Conservation (phyloP, 2,113 vertebrate genomes). For the Empidonax traillii region DNA sequence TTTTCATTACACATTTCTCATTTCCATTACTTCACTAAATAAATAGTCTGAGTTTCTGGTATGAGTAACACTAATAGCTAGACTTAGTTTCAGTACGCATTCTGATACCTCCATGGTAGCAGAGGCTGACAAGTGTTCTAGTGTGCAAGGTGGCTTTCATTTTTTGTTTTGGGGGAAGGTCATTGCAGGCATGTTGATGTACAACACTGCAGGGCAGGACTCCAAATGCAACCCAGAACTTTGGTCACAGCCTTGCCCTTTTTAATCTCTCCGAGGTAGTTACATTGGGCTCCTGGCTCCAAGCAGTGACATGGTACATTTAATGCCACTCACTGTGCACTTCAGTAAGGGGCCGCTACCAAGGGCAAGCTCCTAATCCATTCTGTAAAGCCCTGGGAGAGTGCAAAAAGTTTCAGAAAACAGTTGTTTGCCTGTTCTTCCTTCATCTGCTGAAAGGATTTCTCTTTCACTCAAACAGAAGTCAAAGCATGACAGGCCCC, state of each 20-base stretch:
- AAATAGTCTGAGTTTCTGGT: not conserved
- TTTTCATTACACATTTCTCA: not conserved
- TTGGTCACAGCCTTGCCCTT: not conserved
- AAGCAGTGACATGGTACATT: not conserved
- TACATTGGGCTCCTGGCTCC: rapidly evolving
- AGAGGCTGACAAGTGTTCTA: not conserved
- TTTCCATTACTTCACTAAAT: not conserved
- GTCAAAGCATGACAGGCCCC: not conserved
- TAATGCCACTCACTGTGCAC: not conserved
- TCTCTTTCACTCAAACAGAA: not conserved
- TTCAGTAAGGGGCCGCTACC: not conserved
- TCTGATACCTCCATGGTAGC: not conserved
- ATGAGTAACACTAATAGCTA: not conserved
- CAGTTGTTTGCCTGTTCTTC: not conserved
- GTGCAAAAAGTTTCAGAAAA: not conserved
- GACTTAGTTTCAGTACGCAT: not conserved
- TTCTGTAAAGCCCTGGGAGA: not conserved
- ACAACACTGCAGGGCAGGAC: not conserved
- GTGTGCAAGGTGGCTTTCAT: not conserved
- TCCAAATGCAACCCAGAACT: not conserved
- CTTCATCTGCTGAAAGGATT: not conserved
- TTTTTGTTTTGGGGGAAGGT: not conserved
- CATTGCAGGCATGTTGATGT: not conserved
- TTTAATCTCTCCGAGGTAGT: not conserved
- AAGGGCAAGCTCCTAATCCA: not conserved